A percentile compares a stretch with the other conserved stretches of the same genome.
These are phyloP conservation scores for Dryobota labecula DNA, from an alignment of 2,888 invertebrate species.

Conservation along the genomic window DNA sequence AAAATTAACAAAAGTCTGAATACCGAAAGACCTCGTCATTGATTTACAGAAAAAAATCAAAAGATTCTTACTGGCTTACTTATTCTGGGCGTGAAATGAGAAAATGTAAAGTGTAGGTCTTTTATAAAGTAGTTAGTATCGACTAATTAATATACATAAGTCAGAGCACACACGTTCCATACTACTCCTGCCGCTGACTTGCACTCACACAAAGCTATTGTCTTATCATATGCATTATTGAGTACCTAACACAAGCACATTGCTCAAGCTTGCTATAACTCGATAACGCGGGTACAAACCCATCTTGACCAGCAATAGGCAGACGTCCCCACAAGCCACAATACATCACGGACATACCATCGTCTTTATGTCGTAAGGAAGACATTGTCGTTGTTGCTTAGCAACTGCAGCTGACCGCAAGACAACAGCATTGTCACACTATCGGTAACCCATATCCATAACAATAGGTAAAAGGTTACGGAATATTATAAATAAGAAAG, in stretches of 20 bases:
- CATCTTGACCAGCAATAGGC: background rate
- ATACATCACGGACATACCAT: background rate
- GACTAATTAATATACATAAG: no score
- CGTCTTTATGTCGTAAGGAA: background rate
- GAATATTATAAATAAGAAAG: background rate
- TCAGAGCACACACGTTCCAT: background rate
- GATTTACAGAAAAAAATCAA: no score
- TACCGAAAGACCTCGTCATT: no score
- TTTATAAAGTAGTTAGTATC: no score
- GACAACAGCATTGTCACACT: background rate
- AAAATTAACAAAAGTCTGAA: no score
- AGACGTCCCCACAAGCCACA: constrained; percentile 3
- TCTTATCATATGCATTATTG: background rate
- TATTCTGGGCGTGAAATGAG: no score
- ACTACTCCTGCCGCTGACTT: background rate
- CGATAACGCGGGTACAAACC: background rate
- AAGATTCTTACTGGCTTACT: no score
- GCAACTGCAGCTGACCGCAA: background rate
- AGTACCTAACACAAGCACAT: background rate
- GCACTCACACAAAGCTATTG: background rate
- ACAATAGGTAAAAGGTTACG: background rate
- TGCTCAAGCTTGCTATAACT: background rate
- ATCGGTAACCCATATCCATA: background rate
- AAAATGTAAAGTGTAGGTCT: no score
- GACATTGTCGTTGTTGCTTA: constrained; percentile 6